These are phyloP conservation scores for Huso huso DNA, from an alignment of 2,797 vertebrate genomes.

Conservation along the genomic window DNA sequence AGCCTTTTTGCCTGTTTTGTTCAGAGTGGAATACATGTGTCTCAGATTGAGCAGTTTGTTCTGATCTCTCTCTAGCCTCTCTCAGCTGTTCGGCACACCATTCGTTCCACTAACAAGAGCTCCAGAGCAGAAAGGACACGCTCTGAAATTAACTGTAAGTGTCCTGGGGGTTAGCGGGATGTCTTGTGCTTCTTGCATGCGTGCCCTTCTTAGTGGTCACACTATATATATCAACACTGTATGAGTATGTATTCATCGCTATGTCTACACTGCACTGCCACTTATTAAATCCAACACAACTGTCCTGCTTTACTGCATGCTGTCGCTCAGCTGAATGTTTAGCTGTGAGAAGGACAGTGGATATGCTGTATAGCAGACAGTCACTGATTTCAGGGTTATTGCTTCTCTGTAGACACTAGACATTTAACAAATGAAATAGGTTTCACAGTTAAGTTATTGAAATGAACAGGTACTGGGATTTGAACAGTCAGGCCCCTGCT, in stretches of 20 bases:
- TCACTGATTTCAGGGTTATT: too few species aligned
- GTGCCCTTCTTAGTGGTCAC: neutral
- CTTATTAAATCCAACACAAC: too few species aligned
- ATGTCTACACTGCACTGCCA: neutral
- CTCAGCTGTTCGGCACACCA: conserved; percentile 82
- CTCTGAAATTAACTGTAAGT: conserved; percentile 94
- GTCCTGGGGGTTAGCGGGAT: neutral
- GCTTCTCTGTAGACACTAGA: too few species aligned
- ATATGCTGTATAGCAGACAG: too few species aligned
- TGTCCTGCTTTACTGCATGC: too few species aligned
- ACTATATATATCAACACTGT: too few species aligned
- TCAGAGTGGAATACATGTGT: neutral
- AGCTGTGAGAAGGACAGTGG: too few species aligned
- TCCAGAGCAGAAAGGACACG: conserved; percentile 78
- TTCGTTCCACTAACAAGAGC: conserved; percentile 84
- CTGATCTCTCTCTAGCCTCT: conserved; percentile 59
- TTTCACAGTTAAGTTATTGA: too few species aligned
- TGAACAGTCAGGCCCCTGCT: conserved; percentile 1
- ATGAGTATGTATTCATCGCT: too few species aligned
- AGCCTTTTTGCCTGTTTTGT: neutral
- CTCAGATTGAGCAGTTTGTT: conserved; percentile 5
- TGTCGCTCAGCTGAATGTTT: too few species aligned
- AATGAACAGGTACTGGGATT: too few species aligned
- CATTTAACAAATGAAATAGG: too few species aligned
- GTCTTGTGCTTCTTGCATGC: neutral